A percentile compares a stretch with the other conserved stretches of the same genome.
Evolutionary conservation across 1,140 invertebrate species (phyloP).

Genomic region (Drosophila miranda): DNA sequence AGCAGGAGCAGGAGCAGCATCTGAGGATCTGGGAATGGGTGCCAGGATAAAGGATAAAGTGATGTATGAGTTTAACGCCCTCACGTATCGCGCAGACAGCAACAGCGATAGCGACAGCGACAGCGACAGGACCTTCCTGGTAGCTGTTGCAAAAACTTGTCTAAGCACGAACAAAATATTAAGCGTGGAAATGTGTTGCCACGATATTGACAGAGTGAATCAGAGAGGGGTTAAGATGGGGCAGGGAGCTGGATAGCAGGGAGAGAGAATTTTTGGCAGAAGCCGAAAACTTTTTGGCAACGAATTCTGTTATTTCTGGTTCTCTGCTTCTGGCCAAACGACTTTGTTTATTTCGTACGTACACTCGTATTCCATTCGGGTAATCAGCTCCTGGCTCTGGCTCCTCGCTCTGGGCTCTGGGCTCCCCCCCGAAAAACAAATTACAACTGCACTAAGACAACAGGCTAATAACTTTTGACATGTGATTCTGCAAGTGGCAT

Average conservation of each 20-base stretch:
- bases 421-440: slow-evolving; percentile 50
- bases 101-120: slow-evolving; percentile 45
- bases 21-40: too few relatives aligned
- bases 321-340: slow-evolving; percentile 52
- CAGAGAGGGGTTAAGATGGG: not conserved
- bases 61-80: slow-evolving; percentile 82
- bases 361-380: slow-evolving; percentile 41
- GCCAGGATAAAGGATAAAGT: slow-evolving; percentile 55
- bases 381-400: slow-evolving; percentile 66
- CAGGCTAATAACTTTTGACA: slow-evolving; percentile 76
- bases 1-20: not conserved
- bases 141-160: slow-evolving; percentile 54
- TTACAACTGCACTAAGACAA: slow-evolving; percentile 48
- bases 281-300: slow-evolving; percentile 57
- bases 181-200: slow-evolving; percentile 69
- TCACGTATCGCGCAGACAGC: slow-evolving; percentile 59
- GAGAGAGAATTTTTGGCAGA: not conserved
- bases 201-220: slow-evolving; percentile 61
- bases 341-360: slow-evolving; percentile 74
- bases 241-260: slow-evolving; percentile 1
- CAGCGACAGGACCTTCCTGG: slow-evolving; percentile 16
- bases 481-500: slow-evolving; percentile 65
- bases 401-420: too few relatives aligned
- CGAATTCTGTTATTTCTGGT: slow-evolving; percentile 59
- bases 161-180: slow-evolving; percentile 58